phyloP scores from a whole-genome alignment of 2,888 invertebrate genomes.

The Tiphia femorata region DNA sequence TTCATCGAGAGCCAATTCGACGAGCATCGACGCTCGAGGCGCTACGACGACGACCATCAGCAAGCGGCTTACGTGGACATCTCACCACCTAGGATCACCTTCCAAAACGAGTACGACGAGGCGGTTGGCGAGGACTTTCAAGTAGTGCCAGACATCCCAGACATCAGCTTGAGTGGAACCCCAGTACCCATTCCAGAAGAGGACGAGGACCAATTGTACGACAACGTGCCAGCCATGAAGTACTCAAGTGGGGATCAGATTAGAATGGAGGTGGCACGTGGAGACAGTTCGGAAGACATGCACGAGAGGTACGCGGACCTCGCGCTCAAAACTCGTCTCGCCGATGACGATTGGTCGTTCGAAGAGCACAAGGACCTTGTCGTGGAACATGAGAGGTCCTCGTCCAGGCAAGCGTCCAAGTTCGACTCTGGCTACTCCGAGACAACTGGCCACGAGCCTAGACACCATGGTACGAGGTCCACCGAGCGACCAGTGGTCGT shows the following conservation, averaged over 20 bases:
- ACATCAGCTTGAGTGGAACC: slow-evolving; percentile 42
- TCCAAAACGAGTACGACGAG: slow-evolving; percentile 59
- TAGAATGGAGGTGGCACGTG: slow-evolving; percentile 57
- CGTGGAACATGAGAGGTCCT: slow-evolving; percentile 19
- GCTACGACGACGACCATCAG: slow-evolving; percentile 42
- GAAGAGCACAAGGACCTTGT: slow-evolving; percentile 30
- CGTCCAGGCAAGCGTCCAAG: slow-evolving; percentile 12
- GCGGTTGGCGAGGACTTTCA: slow-evolving; percentile 54
- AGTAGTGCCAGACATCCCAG: slow-evolving; percentile 48
- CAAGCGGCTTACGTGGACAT: slow-evolving; percentile 41
- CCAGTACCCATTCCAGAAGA: slow-evolving; percentile 63
- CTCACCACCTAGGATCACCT: slow-evolving; percentile 59
- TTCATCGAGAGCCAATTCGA: slow-evolving; percentile 63
- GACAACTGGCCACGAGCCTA: slow-evolving; percentile 19
- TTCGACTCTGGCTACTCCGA: slow-evolving; percentile 56
- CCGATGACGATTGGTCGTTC: slow-evolving; percentile 61
- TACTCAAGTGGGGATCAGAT: slow-evolving; percentile 58
- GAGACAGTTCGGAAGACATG: slow-evolving; percentile 64
- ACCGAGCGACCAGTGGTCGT: slow-evolving; percentile 72
- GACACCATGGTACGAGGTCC: slow-evolving; percentile 67
- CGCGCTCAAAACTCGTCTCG: slow-evolving; percentile 47
- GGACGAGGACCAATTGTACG: slow-evolving; percentile 60
- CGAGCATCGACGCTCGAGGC: slow-evolving; percentile 51
- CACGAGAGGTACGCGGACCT: slow-evolving; percentile 62
- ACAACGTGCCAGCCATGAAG: slow-evolving; percentile 65